Evolutionary conservation across 2,113 vertebrate genomes (phyloP).

Genomic region (Serinus canaria): DNA sequence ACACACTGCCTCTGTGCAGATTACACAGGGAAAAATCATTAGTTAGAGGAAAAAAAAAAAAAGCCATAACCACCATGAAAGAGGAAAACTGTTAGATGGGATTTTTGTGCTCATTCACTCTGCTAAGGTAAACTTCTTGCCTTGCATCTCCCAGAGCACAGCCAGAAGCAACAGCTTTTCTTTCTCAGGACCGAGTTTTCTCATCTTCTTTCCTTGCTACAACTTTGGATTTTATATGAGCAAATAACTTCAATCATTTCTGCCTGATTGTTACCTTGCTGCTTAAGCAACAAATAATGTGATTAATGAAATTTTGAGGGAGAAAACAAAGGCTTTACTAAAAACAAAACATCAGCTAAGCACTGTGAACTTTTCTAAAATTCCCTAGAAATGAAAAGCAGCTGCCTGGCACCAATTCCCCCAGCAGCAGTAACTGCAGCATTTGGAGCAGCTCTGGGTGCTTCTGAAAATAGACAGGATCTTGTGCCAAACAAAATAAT

Average conservation of each 20-base stretch:
- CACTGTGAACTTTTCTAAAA: not conserved
- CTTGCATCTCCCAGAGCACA: not conserved
- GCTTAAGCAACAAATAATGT: not conserved
- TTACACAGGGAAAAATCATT: not conserved
- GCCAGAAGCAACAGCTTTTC: not conserved
- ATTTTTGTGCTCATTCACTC: not conserved
- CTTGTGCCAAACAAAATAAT: slow-evolving; percentile 7
- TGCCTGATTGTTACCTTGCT: not conserved
- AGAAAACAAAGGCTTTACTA: not conserved
- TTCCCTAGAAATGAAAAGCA: slow-evolving; percentile 48
- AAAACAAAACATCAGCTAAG: not conserved
- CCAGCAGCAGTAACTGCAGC: not conserved
- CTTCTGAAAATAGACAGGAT: slow-evolving; percentile 12
- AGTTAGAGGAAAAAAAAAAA: not conserved
- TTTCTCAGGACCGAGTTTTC: not conserved
- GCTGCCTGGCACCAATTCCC: not conserved
- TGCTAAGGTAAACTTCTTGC: not conserved
- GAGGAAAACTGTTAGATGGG: not conserved
- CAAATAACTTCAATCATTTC: not conserved
- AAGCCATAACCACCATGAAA: not conserved
- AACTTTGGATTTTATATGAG: not conserved
- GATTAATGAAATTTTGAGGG: not conserved
- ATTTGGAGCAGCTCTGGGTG: not conserved
- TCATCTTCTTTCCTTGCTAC: not conserved
- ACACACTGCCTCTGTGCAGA: not conserved